Evolutionary conservation across 2,888 invertebrate species (phyloP).

Genomic region (Leuctra nigra): DNA sequence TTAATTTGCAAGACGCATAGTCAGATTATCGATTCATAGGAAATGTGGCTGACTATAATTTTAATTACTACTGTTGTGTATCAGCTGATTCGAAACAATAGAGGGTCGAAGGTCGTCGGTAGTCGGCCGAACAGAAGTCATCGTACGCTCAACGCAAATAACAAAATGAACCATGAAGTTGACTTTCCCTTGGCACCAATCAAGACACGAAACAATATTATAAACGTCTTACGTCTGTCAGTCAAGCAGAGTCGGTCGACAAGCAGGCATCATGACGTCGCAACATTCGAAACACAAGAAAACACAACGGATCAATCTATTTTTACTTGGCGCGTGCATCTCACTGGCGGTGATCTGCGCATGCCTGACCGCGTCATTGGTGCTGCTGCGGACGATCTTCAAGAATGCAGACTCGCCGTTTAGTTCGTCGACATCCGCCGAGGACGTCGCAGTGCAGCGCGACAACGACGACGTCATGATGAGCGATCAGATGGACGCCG

Average conservation of each 20-base stretch:
- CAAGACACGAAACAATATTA: too few species aligned
- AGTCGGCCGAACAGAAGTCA: not conserved
- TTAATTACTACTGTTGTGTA: too few species aligned
- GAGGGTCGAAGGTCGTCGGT: not conserved
- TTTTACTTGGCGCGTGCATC: conserved; percentile 31
- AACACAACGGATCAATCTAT: too few species aligned
- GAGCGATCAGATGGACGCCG: not conserved
- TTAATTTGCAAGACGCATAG: too few species aligned
- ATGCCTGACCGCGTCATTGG: conserved; percentile 37
- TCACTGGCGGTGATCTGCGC: conserved; percentile 38
- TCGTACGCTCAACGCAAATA: not conserved
- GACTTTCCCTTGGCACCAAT: not conserved
- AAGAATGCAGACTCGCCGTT: not conserved
- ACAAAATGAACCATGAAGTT: not conserved
- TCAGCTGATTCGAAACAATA: too few species aligned
- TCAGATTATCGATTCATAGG: too few species aligned
- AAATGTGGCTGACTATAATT: too few species aligned
- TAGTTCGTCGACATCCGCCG: not conserved
- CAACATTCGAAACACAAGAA: too few species aligned
- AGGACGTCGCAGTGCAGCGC: not conserved
- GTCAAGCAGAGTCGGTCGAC: too few species aligned
- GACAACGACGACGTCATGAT: not conserved
- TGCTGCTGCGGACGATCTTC: conserved; percentile 37
- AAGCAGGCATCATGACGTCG: too few species aligned
- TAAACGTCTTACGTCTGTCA: too few species aligned